Conservation (phyloP, 2,797 vertebrate genomes). For the Alcedo atthis region DNA sequence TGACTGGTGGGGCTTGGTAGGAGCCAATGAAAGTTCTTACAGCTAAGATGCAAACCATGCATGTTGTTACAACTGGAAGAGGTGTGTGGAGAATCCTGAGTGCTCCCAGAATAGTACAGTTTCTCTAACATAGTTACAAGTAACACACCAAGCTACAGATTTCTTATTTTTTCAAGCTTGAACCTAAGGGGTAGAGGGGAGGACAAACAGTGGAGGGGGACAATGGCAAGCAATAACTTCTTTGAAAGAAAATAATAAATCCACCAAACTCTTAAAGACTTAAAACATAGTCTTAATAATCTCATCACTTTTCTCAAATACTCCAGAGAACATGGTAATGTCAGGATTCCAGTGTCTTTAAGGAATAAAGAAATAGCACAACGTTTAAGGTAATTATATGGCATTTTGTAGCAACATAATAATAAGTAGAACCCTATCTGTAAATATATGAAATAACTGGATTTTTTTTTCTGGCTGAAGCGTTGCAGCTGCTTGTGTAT, state of each 20-base stretch:
- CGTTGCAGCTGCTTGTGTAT: background rate
- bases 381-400: background rate
- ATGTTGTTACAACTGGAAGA: background rate
- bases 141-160: background rate
- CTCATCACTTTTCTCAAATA: background rate
- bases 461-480: background rate
- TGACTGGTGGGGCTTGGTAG: background rate
- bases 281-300: background rate
- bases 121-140: slow-evolving; percentile 12
- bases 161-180: background rate
- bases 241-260: background rate
- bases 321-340: background rate
- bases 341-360: background rate
- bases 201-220: background rate
- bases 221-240: background rate
- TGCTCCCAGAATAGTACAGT: background rate
- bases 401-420: background rate
- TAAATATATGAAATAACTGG: background rate
- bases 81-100: background rate
- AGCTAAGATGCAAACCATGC: background rate
- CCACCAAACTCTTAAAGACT: background rate
- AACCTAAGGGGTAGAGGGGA: background rate
- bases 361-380: background rate
- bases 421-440: background rate
- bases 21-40: background rate